phyloP scores from a whole-genome alignment of 2,113 vertebrate species.

The Actinemys pallida region DNA sequence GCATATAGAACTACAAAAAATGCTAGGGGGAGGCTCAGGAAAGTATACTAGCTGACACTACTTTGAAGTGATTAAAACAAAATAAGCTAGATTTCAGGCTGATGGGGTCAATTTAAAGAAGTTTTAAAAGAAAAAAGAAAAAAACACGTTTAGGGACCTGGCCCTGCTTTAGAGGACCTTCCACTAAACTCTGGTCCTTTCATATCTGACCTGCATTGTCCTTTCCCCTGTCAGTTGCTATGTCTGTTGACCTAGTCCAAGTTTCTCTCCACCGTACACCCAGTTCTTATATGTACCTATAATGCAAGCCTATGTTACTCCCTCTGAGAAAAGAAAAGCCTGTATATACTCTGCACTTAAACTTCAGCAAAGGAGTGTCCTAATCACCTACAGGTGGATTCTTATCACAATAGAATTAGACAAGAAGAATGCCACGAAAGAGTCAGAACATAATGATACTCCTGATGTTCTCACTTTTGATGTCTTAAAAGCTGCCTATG shows the following conservation, averaged over 20 bases:
- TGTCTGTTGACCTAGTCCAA: neutral
- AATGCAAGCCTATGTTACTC: neutral
- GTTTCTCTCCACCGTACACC: neutral
- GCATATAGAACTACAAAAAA: neutral
- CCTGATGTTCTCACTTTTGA: slow-evolving; percentile 57
- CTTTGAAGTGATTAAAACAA: neutral
- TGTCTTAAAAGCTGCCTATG: slow-evolving; percentile 60
- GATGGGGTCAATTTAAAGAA: neutral
- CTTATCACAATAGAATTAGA: slow-evolving; percentile 50
- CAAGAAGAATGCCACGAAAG: slow-evolving; percentile 42
- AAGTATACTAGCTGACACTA: neutral
- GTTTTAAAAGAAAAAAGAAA: neutral
- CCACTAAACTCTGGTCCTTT: neutral
- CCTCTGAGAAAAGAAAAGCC: slow-evolving; percentile 13
- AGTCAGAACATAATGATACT: slow-evolving; percentile 47
- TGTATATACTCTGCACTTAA: slow-evolving; percentile 22
- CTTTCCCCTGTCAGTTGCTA: neutral
- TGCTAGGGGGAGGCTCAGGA: neutral
- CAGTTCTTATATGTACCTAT: neutral
- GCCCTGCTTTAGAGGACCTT: neutral
- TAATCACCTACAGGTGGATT: neutral
- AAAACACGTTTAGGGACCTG: neutral
- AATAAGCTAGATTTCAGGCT: neutral
- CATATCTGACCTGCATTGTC: neutral
- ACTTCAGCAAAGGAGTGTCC: neutral